Conservation (phyloP, 2,797 vertebrate genomes). For the Petrocephalus sullivani region DNA sequence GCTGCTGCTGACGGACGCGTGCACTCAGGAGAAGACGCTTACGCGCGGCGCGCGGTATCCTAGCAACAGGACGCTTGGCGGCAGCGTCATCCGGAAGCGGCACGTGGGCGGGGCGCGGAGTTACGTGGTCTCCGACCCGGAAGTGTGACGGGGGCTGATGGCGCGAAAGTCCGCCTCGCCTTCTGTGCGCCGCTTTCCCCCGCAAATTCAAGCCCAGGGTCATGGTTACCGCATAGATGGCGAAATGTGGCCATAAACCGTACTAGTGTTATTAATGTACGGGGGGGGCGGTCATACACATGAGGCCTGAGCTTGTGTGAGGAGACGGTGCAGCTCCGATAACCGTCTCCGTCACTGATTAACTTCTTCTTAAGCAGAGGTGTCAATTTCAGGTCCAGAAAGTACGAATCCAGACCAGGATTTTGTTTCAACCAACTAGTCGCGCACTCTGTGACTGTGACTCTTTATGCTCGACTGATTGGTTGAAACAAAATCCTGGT, state of each 20-base stretch:
- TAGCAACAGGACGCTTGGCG: constrained; percentile 13
- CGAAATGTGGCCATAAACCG: not conserved
- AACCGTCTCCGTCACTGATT: not conserved
- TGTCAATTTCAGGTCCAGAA: no score
- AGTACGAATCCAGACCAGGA: no score
- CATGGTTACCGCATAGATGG: not conserved
- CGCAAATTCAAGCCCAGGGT: not conserved
- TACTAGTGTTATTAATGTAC: not conserved
- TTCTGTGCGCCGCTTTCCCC: not conserved
- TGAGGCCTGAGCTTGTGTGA: not conserved
- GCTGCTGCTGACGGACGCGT: not conserved
- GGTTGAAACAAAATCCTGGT: no score
- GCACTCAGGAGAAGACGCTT: not conserved
- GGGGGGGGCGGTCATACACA: not conserved
- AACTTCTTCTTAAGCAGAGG: no score
- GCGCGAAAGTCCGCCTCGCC: not conserved
- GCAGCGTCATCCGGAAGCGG: not conserved
- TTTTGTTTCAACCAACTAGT: no score
- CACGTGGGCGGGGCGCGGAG: not conserved
- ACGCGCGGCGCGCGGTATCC: not conserved
- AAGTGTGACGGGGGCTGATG: no score
- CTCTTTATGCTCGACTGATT: no score
- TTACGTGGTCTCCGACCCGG: not conserved
- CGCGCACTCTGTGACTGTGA: no score
- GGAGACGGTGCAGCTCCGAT: not conserved